Base-by-base conservation (phyloP, 2,888 invertebrate genomes). In the Microdon myrmicae region DNA sequence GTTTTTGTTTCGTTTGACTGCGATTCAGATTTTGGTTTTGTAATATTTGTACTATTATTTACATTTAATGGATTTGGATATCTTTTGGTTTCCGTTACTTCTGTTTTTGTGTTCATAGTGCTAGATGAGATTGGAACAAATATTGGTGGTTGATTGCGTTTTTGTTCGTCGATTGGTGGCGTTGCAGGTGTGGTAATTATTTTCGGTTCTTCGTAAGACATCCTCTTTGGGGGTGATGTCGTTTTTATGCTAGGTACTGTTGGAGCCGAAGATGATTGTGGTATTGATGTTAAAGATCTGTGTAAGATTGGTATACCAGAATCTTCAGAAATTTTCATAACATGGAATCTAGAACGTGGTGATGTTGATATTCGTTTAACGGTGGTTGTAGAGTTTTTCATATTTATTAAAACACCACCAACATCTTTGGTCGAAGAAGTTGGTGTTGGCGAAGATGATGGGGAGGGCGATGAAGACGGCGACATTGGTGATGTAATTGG, bases 251-350 rank as follows among this genome's bases (percentile, higher is more conserved):
- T 44, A 10, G 76, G 76, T 6, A 76, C 74, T 25, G 78, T 75
- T 34, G 79, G 74, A 55, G 73, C 68, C 45, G 72, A 70, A 3
- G 77, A 69, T 41, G 78, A 76, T 31, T 78, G 75, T 68, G 78
- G 76, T 58, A 75, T 73, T 23, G 72, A 72, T 10, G 74, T 72
- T 59, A 73, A 41, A 12, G 68, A 67, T 14, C 73, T 71, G 58
- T 69, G 70, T 22, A 68, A 66, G 34, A 74, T 56, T 13, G 74
- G 72, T 28, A 74, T 71, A 53, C 71, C 71, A 3, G 77, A 77
- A 71, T 77, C 77, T 68, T 77, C 77, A 45, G 78, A 78, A 53
- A 77, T 77, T 41, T 78, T 76, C 25, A 72, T 74, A 10, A 77
- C 77, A 48, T 74, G 73, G 60, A 77, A 77, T 17, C 77, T 76